Evolutionary conservation across 2,797 vertebrate species (phyloP).

Genomic region (Steatocranus sp.): DNA sequence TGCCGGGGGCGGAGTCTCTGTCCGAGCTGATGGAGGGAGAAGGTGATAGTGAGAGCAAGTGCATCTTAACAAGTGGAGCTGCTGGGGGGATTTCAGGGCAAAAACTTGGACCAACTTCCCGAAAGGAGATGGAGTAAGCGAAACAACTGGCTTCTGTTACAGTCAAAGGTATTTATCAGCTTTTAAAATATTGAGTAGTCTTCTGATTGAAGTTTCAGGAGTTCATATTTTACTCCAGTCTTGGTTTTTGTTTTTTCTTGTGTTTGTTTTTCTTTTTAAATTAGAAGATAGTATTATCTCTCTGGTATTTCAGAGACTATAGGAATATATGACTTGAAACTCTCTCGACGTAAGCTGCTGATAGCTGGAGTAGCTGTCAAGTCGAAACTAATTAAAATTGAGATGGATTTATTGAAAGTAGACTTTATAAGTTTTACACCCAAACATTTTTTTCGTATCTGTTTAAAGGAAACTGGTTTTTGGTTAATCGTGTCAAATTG

Average conservation of each 20-base stretch:
- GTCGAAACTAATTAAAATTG: not conserved
- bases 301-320: not conserved
- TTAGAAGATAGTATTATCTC: not conserved
- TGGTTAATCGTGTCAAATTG: not conserved
- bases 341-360: not conserved
- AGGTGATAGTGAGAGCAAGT: not conserved
- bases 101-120: constrained; percentile 7
- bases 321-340: not conserved
- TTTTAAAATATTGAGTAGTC: not conserved
- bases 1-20: constrained; percentile 50
- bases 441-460: not conserved
- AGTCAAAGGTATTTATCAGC: constrained; percentile 44
- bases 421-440: not conserved
- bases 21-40: constrained; percentile 38
- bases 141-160: not conserved
- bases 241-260: not conserved
- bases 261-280: not conserved
- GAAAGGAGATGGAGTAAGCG: constrained; percentile 43
- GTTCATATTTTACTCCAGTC: not conserved
- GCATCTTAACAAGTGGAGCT: constrained; percentile 32
- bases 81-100: constrained; percentile 4
- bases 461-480: not conserved
- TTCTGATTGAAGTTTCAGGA: not conserved
- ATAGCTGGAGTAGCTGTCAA: not conserved
- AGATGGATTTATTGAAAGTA: not conserved